phyloP scores from a whole-genome alignment of 2,113 vertebrate genomes.

The Marmota flaviventris region DNA sequence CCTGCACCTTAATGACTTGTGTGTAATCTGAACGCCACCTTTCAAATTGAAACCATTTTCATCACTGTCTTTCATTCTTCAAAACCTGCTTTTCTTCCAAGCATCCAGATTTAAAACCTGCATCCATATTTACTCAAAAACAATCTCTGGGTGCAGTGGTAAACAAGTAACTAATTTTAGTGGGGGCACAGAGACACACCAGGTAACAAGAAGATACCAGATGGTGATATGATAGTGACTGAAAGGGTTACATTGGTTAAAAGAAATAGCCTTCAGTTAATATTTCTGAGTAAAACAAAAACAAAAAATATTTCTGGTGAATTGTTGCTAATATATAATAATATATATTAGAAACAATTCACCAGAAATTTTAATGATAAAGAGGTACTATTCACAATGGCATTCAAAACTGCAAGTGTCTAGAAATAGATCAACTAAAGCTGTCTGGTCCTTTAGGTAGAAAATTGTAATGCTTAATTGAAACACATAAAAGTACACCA shows the following conservation, averaged over 20 bases:
- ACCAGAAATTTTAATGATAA: conserved; percentile 17
- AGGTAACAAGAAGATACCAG: not conserved
- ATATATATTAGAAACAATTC: not conserved
- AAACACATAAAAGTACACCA: not conserved
- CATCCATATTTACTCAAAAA: not conserved
- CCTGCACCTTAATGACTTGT: not conserved
- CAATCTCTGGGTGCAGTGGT: not conserved
- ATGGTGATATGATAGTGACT: not conserved
- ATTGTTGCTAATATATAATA: not conserved
- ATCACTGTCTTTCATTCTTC: not conserved
- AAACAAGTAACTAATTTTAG: not conserved
- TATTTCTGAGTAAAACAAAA: not conserved
- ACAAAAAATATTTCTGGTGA: not conserved
- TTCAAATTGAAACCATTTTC: not conserved
- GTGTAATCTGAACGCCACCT: not conserved
- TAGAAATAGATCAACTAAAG: not conserved
- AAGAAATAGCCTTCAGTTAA: not conserved
- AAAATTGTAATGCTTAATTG: not conserved
- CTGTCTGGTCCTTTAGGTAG: not conserved
- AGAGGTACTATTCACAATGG: not conserved
- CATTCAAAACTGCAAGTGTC: conserved; percentile 11
- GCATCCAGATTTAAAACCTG: not conserved
- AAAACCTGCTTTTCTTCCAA: conserved; percentile 27
- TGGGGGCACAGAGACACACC: not conserved
- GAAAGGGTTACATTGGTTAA: not conserved